These are phyloP conservation scores for Melanotaenia nigrans DNA, from an alignment of 2,797 vertebrate species.

Conservation along the genomic window DNA sequence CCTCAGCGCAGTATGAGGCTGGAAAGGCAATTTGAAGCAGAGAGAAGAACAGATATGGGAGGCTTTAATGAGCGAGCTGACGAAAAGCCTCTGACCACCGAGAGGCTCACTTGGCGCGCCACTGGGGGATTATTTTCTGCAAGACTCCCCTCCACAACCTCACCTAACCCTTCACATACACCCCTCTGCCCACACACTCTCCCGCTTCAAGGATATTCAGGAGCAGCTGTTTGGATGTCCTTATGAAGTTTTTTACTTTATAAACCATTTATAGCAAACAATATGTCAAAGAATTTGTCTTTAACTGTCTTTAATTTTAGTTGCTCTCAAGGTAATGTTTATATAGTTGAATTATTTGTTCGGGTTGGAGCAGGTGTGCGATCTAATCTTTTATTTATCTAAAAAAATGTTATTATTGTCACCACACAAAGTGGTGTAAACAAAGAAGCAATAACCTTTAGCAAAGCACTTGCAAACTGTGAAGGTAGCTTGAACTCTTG, in stretches of 20 bases:
- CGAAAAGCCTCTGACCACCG: slow-evolving; percentile 69
- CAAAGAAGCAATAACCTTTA: too few species aligned
- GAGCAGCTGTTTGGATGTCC: slow-evolving; percentile 1
- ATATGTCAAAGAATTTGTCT: neutral
- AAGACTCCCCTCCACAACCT: slow-evolving; percentile 47
- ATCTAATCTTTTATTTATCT: too few species aligned
- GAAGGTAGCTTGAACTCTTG: too few species aligned
- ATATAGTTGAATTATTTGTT: too few species aligned
- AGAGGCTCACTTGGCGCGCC: slow-evolving; percentile 48
- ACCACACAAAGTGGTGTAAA: too few species aligned
- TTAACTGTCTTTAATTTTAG: neutral
- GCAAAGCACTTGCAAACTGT: too few species aligned
- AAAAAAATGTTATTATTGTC: too few species aligned
- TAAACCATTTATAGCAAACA: neutral
- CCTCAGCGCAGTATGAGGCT: slow-evolving; percentile 68
- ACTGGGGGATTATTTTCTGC: slow-evolving; percentile 66
- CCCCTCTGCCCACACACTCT: slow-evolving; percentile 34
- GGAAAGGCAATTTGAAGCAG: slow-evolving; percentile 78
- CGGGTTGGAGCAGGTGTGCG: too few species aligned
- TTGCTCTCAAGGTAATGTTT: neutral
- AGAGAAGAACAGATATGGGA: slow-evolving; percentile 56
- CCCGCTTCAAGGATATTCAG: slow-evolving; percentile 33
- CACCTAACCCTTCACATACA: slow-evolving; percentile 41
- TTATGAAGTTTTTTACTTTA: neutral
- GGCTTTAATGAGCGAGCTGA: slow-evolving; percentile 71